phyloP scores from a whole-genome alignment of 2,797 vertebrate species.

The Phataginus tetradactyla region DNA sequence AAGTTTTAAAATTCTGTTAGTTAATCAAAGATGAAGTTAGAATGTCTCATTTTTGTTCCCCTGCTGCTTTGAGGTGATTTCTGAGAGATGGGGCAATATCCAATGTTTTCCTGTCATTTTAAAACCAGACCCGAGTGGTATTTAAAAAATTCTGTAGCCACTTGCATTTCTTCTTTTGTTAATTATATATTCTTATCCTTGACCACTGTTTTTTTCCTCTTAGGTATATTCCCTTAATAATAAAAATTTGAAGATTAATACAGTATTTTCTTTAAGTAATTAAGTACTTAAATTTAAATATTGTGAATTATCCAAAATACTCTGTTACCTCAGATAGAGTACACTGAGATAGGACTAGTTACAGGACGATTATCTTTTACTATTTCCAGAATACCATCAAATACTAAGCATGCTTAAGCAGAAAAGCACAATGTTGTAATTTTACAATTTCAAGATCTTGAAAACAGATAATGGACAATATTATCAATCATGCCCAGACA shows the following conservation, averaged over 20 bases:
- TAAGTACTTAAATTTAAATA: constrained; percentile 42
- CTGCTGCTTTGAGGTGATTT: neutral
- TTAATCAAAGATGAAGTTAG: constrained; percentile 6
- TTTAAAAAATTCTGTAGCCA: constrained; percentile 27
- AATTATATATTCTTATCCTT: neutral
- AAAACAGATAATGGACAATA: neutral
- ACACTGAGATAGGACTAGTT: neutral
- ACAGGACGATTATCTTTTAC: neutral
- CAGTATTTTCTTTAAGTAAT: neutral
- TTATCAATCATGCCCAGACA: neutral
- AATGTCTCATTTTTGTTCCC: neutral
- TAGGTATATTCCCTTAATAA: neutral
- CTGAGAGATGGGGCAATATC: neutral
- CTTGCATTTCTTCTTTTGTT: neutral
- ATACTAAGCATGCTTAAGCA: neutral
- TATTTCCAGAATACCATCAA: neutral
- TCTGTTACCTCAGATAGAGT: neutral
- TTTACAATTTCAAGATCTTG: constrained; percentile 26
- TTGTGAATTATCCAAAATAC: neutral
- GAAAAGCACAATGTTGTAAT: neutral
- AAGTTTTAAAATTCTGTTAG: neutral
- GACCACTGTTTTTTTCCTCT: neutral
- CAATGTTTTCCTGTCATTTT: neutral
- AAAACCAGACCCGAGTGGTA: neutral
- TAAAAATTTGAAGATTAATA: neutral